Evolutionary conservation across 2,797 vertebrate species (phyloP), one percentile per base, ranked within the genome.

Genomic region (Danionella dracula): DNA sequence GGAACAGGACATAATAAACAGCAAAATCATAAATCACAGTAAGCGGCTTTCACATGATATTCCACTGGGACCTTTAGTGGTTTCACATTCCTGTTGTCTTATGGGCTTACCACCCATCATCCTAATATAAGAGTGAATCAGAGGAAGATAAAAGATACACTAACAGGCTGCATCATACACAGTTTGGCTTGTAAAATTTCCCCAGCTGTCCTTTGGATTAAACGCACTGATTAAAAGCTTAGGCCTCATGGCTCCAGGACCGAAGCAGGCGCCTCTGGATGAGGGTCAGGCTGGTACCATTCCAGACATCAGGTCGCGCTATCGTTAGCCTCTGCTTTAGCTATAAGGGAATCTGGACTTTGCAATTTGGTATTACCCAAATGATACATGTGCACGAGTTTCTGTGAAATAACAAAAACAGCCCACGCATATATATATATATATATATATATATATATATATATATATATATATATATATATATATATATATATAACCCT

Each of bases 171-270:
- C 77, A 83, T 86, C 84, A 83, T 85, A 78, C 85, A 85, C 82
- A 76, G 82, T 79, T 80, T 83, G 84, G 76, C 82, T 82, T 73
- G 83, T 86, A 85, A 86, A 88, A 85, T 87, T 88, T 86, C 83
- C 81, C 83, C 90, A 91, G 90, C 90, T 91, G 90, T 89, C 84
- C 80, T 60, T 20, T 58, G 85, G 90, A 90, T 90, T 90, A 91
- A 82, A 77, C 74, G 8, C 59, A 79, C 82, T 82, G 86, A 89
- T 90, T 90, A 90, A 86, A 85, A 85, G 86, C 88, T 89, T 87
- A 88, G 86, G 86, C 84, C 83, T 85, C 86, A 87, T 78, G 88
- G 87, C 88, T 88, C 85, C 85, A 79, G 29, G 80, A 77, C 81
- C 82, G 81, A 72, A 79, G 74, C 72, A 56, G 89, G 87, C 87